phyloP scores from a whole-genome alignment of 2,888 invertebrate species.

The Cistogaster globosa region DNA sequence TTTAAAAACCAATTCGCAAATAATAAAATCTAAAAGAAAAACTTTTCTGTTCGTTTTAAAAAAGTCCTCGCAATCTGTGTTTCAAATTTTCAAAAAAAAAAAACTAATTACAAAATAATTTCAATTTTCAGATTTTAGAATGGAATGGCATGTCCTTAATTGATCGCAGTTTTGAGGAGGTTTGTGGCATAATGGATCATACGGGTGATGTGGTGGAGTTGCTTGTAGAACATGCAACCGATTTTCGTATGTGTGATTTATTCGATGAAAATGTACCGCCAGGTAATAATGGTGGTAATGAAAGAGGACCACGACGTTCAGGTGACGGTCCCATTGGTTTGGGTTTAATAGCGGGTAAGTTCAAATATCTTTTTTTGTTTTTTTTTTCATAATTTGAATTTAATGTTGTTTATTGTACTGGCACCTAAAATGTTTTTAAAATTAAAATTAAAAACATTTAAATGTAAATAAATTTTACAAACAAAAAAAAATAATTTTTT shows the following conservation, averaged over 20 bases:
- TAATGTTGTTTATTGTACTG: slow-evolving; percentile 57
- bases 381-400: slow-evolving; percentile 3
- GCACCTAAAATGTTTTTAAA: slow-evolving; percentile 50
- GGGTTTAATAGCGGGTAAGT: slow-evolving; percentile 83
- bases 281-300: slow-evolving; percentile 80
- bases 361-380: background rate
- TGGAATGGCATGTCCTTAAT: slow-evolving; percentile 95
- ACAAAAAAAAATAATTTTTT: background rate
- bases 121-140: slow-evolving; percentile 88
- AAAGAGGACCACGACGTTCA: slow-evolving; percentile 82
- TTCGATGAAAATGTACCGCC: slow-evolving; percentile 88
- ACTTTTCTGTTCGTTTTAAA: too few species aligned
- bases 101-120: too few species aligned
- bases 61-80: too few species aligned
- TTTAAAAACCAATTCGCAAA: too few species aligned
- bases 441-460: slow-evolving; percentile 49
- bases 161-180: slow-evolving; percentile 96
- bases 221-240: slow-evolving; percentile 91
- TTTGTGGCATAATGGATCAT: slow-evolving; percentile 94
- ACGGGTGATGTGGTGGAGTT: slow-evolving; percentile 94
- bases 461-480: slow-evolving; percentile 49
- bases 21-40: too few species aligned
- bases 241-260: slow-evolving; percentile 88
- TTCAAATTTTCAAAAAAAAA: too few species aligned
- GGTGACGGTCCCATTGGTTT: slow-evolving; percentile 82